Evolutionary conservation across 2,888 invertebrate species (phyloP).

Genomic region (Spodoptera littoralis): DNA sequence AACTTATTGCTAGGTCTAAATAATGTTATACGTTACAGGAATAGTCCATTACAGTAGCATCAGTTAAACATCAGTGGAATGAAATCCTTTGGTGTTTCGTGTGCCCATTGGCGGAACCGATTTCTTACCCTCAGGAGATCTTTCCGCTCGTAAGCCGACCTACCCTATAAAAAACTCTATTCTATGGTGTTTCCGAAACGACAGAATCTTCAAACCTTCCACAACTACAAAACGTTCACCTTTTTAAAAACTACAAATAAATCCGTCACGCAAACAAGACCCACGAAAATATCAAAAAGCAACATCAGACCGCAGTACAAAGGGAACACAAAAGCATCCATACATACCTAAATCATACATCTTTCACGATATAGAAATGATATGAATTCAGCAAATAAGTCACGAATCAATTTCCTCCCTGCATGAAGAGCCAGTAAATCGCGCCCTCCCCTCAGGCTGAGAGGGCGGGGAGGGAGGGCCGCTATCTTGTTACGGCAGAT

Average conservation of each 20-base stretch:
- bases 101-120: too few species aligned
- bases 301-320: constrained; percentile 9
- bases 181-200: too few species aligned
- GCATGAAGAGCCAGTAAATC: constrained; percentile 61
- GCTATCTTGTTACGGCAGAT: constrained; percentile 63
- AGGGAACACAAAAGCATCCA: constrained; percentile 21
- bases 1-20: too few species aligned
- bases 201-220: too few species aligned
- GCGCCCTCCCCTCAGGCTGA: constrained; percentile 30
- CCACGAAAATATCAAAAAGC: not conserved
- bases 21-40: too few species aligned
- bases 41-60: too few species aligned
- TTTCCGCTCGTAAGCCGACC: too few species aligned
- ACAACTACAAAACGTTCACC: too few species aligned
- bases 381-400: constrained; percentile 62
- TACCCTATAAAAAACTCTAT: too few species aligned
- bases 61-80: too few species aligned
- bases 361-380: constrained; percentile 40
- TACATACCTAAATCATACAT: constrained; percentile 16
- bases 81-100: too few species aligned
- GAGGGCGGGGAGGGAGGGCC: constrained; percentile 20
- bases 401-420: constrained; percentile 69
- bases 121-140: too few species aligned
- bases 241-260: not conserved
- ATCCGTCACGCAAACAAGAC: not conserved